Evolutionary conservation across 2,113 vertebrate species (phyloP).

Genomic region (Orthonyx spaldingii): DNA sequence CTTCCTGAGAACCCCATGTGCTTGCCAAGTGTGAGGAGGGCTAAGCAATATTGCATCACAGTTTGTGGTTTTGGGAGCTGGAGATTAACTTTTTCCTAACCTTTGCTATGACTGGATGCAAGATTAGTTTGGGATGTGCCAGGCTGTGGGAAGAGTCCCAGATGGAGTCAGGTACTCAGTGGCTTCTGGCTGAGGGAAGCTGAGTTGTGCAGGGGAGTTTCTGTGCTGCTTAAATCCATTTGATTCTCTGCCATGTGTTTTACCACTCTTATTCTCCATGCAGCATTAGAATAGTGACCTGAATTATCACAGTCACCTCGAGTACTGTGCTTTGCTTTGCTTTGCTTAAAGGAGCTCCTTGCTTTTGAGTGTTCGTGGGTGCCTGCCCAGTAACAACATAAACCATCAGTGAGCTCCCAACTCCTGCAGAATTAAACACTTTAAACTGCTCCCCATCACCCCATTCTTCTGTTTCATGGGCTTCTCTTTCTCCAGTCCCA

Average conservation of each 20-base stretch:
- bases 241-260: background rate
- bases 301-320: background rate
- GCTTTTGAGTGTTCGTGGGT: background rate
- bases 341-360: background rate
- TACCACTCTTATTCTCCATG: background rate
- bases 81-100: background rate
- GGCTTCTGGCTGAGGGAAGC: background rate
- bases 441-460: background rate
- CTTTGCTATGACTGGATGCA: background rate
- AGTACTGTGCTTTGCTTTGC: no score
- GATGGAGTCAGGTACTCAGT: background rate
- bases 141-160: background rate
- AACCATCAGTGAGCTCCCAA: background rate
- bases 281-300: background rate
- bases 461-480: background rate
- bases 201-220: background rate
- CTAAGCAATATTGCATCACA: background rate
- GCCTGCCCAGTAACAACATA: background rate
- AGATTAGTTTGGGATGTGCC: background rate
- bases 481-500: slow-evolving; percentile 73
- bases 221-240: background rate
- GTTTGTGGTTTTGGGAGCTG: background rate
- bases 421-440: background rate
- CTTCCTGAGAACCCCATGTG: background rate
- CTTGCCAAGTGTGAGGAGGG: background rate